Conservation (phyloP, 2,888 invertebrate genomes). For the Drosophila pullipes region DNA sequence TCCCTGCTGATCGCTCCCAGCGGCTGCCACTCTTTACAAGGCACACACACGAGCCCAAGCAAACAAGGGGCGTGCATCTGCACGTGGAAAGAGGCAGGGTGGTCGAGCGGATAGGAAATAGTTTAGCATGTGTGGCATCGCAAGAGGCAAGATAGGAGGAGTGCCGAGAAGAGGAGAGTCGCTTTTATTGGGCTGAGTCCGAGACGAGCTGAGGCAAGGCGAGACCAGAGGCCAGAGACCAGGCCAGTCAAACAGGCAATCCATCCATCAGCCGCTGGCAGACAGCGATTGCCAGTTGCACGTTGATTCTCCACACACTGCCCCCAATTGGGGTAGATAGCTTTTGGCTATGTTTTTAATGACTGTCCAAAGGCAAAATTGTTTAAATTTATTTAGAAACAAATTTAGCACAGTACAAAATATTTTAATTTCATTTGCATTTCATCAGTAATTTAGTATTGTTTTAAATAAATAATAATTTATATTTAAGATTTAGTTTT, state of each 20-base stretch:
- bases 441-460: not conserved
- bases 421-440: not conserved
- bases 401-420: not conserved
- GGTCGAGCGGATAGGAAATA: conserved; percentile 44
- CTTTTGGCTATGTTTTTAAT: not conserved
- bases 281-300: conserved; percentile 74
- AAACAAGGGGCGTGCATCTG: conserved; percentile 70
- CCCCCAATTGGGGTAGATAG: conserved; percentile 11
- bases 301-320: conserved; percentile 53
- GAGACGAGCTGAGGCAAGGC: conserved; percentile 36
- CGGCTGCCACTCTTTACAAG: conserved; percentile 62
- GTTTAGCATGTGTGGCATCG: conserved; percentile 77
- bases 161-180: conserved; percentile 5
- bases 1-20: conserved; percentile 43
- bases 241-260: conserved; percentile 77
- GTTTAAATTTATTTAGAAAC: not conserved
- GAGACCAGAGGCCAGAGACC: conserved; percentile 9
- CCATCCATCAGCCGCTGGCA: conserved; percentile 79
- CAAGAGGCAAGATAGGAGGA: conserved; percentile 18
- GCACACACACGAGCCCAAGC: conserved; percentile 72
- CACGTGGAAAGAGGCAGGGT: conserved; percentile 6
- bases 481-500: not conserved
- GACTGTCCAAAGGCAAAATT: not conserved
- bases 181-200: conserved; percentile 2
- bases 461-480: not conserved